Conservation (phyloP, 2,797 vertebrate species). For the Oryzias dopingdopingensis region DNA sequence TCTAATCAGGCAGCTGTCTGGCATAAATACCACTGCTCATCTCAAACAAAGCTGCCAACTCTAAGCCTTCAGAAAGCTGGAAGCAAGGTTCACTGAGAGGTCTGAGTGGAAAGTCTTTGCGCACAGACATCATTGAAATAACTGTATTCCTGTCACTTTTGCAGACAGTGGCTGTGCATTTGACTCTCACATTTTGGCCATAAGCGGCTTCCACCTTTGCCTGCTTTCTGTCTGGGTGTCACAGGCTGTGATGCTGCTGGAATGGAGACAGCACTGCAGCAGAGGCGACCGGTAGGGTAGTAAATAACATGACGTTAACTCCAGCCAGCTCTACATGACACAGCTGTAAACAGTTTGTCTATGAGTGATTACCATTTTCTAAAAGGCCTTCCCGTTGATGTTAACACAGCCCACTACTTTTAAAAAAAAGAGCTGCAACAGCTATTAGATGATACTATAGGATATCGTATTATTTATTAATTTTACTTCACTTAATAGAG, state of each 20-base stretch:
- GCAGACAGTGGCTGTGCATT: conserved; percentile 45
- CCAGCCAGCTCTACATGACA: conserved; percentile 72
- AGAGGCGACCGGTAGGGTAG: conserved; percentile 53
- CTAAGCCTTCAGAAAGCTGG: conserved; percentile 44
- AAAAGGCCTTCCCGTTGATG: conserved; percentile 71
- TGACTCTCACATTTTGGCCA: conserved; percentile 50
- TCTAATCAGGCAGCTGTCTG: conserved; percentile 50
- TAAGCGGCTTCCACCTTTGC: conserved; percentile 40
- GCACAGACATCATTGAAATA: conserved; percentile 52
- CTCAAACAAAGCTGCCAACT: conserved; percentile 43
- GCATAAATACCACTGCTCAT: conserved; percentile 44
- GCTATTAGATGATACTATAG: neutral
- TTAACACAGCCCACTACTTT: conserved; percentile 51
- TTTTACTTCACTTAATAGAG: no score
- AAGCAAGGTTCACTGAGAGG: conserved; percentile 69
- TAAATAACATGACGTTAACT: conserved; percentile 74
- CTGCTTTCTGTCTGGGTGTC: conserved; percentile 71
- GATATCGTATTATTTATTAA: no score
- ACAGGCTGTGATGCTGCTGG: conserved; percentile 40
- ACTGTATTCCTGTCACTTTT: conserved; percentile 67
- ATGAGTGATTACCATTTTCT: conserved; percentile 77
- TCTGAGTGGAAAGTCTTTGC: conserved; percentile 69
- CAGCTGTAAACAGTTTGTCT: conserved; percentile 70
- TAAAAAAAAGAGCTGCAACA: neutral
- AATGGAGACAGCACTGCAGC: conserved; percentile 58